Conservation (phyloP, 2,113 vertebrate genomes). For the Python bivittatus region DNA sequence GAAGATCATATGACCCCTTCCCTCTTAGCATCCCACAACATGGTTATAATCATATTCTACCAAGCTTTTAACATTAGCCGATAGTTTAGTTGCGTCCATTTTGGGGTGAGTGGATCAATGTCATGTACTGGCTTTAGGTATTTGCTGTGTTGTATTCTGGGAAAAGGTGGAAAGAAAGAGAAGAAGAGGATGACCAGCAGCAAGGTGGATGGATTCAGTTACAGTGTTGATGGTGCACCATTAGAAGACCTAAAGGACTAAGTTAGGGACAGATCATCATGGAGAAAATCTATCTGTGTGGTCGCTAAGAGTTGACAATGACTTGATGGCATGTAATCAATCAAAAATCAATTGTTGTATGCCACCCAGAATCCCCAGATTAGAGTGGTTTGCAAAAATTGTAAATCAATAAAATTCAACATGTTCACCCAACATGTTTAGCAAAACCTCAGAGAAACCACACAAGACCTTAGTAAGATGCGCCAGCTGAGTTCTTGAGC, state of each 20-base stretch:
- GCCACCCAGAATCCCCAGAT: background rate
- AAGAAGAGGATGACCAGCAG: background rate
- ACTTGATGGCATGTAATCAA: background rate
- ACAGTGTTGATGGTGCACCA: background rate
- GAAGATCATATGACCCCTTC: too few relatives aligned
- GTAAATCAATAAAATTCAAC: background rate
- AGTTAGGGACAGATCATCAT: background rate
- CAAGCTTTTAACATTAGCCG: background rate
- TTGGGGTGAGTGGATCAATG: background rate
- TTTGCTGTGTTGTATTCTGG: background rate
- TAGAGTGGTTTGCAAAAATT: background rate
- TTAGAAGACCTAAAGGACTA: background rate
- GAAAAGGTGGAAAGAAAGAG: background rate
- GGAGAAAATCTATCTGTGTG: background rate
- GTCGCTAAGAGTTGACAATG: background rate
- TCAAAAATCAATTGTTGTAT: background rate
- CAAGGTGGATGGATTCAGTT: background rate
- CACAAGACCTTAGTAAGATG: background rate
- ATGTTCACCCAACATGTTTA: background rate
- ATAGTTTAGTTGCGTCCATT: background rate
- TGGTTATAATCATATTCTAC: background rate
- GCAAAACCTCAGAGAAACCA: background rate
- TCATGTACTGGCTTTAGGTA: background rate
- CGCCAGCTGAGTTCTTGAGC: background rate
- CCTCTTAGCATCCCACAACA: too few relatives aligned